These are phyloP conservation scores for Drosophila pectinifera DNA, from an alignment of 1,140 invertebrate species.

Conservation along the genomic window DNA sequence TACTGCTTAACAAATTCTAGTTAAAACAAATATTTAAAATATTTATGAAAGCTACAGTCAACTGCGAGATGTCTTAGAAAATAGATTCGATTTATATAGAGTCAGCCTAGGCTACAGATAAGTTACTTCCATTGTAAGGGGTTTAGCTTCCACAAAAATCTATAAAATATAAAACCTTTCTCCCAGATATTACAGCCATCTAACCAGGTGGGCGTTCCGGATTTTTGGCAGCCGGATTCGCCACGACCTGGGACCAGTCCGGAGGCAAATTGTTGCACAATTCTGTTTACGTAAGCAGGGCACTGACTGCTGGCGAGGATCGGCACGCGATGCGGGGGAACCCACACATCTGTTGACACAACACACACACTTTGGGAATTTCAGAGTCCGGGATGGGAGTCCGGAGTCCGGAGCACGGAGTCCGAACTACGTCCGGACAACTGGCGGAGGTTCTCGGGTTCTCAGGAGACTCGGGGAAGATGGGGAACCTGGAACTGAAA, in stretches of 20 bases:
- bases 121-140: no score
- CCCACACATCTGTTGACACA: constrained; percentile 56
- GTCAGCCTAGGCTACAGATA: no score
- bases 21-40: no score
- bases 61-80: no score
- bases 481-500: constrained; percentile 11
- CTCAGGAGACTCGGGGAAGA: neutral
- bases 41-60: no score
- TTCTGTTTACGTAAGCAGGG: constrained; percentile 59
- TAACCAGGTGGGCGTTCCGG: constrained; percentile 12
- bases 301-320: constrained; percentile 45
- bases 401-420: no score
- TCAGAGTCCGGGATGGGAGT: neutral
- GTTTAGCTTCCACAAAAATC: no score
- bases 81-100: no score
- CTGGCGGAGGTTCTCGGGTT: constrained; percentile 24
- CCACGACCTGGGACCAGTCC: neutral
- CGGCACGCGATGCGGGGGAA: constrained; percentile 46
- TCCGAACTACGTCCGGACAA: constrained; percentile 3
- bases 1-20: no score
- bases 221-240: neutral
- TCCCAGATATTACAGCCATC: neutral
- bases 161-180: no score
- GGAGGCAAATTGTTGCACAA: constrained; percentile 38
- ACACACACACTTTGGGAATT: constrained; percentile 16